phyloP scores from a whole-genome alignment of 2,797 vertebrate species.

The Ambastaia sidthimunki region DNA sequence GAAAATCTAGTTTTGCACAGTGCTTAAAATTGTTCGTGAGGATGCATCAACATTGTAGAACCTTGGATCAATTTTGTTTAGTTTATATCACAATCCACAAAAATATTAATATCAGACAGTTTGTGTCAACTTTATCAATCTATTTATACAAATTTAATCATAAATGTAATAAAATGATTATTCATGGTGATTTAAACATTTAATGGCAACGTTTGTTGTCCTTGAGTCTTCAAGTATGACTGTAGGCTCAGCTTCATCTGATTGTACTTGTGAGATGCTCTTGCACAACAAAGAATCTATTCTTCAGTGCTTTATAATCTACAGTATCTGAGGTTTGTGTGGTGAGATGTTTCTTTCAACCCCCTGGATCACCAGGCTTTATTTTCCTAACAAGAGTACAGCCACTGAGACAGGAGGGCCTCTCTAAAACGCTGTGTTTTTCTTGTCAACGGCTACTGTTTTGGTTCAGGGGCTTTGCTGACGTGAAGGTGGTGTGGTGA shows the following conservation, averaged over 20 bases:
- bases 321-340: constrained; percentile 54
- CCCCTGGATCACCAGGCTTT: constrained; percentile 64
- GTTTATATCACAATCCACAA: neutral
- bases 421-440: constrained; percentile 67
- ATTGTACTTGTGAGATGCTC: constrained; percentile 28
- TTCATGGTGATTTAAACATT: constrained; percentile 4
- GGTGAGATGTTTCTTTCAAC: constrained; percentile 62
- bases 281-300: constrained; percentile 31
- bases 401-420: constrained; percentile 64
- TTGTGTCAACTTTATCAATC: neutral
- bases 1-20: neutral
- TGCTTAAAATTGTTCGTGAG: neutral
- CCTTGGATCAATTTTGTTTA: neutral
- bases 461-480: constrained; percentile 66
- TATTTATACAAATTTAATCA: neutral
- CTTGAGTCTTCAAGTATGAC: constrained; percentile 16
- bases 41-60: neutral
- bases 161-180: neutral
- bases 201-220: constrained; percentile 17
- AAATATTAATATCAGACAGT: neutral
- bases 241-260: constrained; percentile 3
- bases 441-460: constrained; percentile 75
- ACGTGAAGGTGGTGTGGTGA: constrained; percentile 45
- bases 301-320: constrained; percentile 58
- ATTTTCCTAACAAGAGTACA: constrained; percentile 69